phyloP scores from a whole-genome alignment of 2,797 vertebrate genomes.

The Spheniscus humboldti region DNA sequence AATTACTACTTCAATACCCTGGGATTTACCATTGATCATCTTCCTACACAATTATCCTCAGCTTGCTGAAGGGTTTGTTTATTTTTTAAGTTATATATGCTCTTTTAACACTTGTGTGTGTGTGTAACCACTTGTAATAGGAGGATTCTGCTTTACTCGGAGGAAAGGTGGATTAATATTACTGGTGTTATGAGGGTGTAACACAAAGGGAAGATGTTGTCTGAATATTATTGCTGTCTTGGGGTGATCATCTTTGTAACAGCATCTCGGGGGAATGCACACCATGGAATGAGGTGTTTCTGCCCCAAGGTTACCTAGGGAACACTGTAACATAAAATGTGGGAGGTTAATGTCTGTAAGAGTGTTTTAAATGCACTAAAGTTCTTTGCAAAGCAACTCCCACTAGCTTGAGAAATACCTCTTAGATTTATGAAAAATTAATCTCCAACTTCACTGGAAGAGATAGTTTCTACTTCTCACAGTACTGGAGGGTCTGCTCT shows the following conservation, averaged over 20 bases:
- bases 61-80: conserved; percentile 46
- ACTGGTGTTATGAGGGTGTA: background rate
- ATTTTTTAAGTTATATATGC: conserved; percentile 25
- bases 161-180: background rate
- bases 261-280: background rate
- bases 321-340: conserved; percentile 49
- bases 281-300: background rate
- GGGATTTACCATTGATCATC: conserved; percentile 55
- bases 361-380: conserved; percentile 26
- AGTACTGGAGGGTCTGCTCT: background rate
- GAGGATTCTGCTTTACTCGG: background rate
- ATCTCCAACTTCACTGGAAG: background rate
- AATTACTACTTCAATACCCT: conserved; percentile 48
- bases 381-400: conserved; percentile 33
- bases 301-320: conserved; percentile 54
- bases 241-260: background rate
- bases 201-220: background rate
- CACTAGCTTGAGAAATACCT: conserved; percentile 4
- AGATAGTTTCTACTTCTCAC: background rate
- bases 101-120: background rate
- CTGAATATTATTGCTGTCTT: background rate
- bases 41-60: conserved; percentile 44
- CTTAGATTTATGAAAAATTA: conserved; percentile 15
- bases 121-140: background rate
- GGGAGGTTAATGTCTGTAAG: conserved; percentile 42